A percentile compares a stretch with the other conserved stretches of the same genome.
These are phyloP conservation scores for Formica selysi DNA, from an alignment of 1,140 invertebrate genomes.

Conservation along the genomic window DNA sequence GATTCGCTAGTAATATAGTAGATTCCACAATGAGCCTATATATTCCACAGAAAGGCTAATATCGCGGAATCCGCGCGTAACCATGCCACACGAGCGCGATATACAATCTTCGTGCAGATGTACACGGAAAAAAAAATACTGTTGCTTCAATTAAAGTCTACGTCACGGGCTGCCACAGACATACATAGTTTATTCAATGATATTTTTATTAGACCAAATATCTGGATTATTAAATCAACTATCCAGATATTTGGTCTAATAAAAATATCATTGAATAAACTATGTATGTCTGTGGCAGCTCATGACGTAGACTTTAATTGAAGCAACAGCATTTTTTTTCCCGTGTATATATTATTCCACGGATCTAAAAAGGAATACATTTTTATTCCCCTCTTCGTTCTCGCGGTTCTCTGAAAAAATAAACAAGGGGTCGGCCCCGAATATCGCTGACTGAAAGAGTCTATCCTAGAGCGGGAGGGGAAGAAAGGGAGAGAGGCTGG, in stretches of 20 bases:
- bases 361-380: neutral
- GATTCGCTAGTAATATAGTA: neutral
- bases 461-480: too few relatives aligned
- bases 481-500: neutral
- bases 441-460: conserved; percentile 30
- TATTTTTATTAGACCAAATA: too few relatives aligned
- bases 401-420: conserved; percentile 11
- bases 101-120: conserved; percentile 19
- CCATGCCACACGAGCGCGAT: neutral
- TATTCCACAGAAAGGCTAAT: neutral
- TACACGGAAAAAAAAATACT: too few relatives aligned
- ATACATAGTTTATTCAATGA: too few relatives aligned
- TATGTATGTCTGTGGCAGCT: too few relatives aligned
- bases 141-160: too few relatives aligned
- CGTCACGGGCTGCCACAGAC: too few relatives aligned
- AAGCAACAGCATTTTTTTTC: too few relatives aligned
- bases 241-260: too few relatives aligned
- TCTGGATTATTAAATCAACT: too few relatives aligned
- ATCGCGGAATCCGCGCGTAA: neutral
- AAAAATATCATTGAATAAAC: too few relatives aligned
- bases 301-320: too few relatives aligned
- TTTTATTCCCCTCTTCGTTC: conserved; percentile 4
- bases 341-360: conserved; percentile 1
- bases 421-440: conserved; percentile 1
- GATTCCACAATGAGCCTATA: neutral